Conservation (phyloP, 2,797 vertebrate genomes). For the Odontamblyopus lacepedii region DNA sequence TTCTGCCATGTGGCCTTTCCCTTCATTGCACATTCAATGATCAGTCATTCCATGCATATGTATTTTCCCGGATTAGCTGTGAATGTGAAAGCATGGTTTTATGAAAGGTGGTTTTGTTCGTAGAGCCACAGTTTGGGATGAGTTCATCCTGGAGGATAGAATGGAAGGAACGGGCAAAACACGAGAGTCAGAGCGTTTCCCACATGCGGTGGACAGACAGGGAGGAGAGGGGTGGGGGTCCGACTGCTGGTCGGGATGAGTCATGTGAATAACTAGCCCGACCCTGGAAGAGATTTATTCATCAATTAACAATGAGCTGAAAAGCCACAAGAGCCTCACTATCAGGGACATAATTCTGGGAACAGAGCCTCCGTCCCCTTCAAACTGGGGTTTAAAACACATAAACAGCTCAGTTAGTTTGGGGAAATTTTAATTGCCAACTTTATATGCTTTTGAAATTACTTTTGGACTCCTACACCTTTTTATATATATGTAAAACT, state of each 20-base stretch:
- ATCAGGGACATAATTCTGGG: slow-evolving; percentile 45
- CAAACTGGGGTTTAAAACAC: neutral
- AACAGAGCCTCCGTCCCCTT: slow-evolving; percentile 29
- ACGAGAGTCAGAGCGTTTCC: slow-evolving; percentile 45
- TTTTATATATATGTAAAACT: neutral
- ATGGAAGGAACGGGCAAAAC: slow-evolving; percentile 62
- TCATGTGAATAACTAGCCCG: slow-evolving; percentile 61
- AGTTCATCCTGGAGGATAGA: slow-evolving; percentile 69
- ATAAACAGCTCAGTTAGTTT: slow-evolving; percentile 22
- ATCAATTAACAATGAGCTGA: slow-evolving; percentile 34
- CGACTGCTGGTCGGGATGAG: slow-evolving; percentile 41
- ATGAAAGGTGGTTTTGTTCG: slow-evolving; percentile 72
- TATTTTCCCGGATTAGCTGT: slow-evolving; percentile 50
- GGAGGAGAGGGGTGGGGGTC: slow-evolving; percentile 21
- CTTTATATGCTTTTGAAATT: neutral
- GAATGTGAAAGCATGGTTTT: slow-evolving; percentile 42
- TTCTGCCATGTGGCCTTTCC: neutral
- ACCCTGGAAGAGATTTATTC: slow-evolving; percentile 45
- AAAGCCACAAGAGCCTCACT: slow-evolving; percentile 30
- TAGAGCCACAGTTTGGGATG: slow-evolving; percentile 52
- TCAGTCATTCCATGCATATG: slow-evolving; percentile 26
- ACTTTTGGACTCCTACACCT: neutral
- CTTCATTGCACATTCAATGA: slow-evolving; percentile 22
- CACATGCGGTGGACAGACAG: slow-evolving; percentile 37
- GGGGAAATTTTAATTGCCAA: slow-evolving; percentile 28